Base-by-base conservation (phyloP, 2,797 vertebrate genomes). In the Protonibea diacanthus region DNA sequence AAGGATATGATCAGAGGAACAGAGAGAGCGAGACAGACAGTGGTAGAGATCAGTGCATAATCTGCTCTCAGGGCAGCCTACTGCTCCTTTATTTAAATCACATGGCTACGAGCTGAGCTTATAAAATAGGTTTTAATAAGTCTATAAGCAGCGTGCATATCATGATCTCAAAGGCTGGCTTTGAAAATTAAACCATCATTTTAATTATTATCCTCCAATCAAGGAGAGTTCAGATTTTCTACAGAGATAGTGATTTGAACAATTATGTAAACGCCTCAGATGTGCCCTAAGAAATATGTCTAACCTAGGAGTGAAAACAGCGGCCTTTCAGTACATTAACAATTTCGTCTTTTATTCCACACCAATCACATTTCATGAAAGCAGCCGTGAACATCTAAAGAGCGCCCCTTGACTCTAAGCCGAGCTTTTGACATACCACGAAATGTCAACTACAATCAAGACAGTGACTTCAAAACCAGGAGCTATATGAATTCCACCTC, bases 61-160 rank as follows among this genome's bases (percentile, higher is more conserved):
- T 92, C 90, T 90, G 85, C 81, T 89, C 75, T 78, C 62, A 73
- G 74, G 66, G 76, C 83, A 79, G 48, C n/a, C 18, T n/a, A 86
- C 83, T 87, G 87, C 71, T 91, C 79, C 75, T 86, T 89, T 87
- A 90, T 91, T 86, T 77, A 85, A 88, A 89, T 84, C 78, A 68
- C 78, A 74, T 82, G 71, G 84, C 84, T 79, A 71, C 69, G 81
- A 86, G 47, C 78, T 68, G 52, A 60, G 89, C 89, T 91, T 87
- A 85, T 81, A 83, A 81, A 85, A 76, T 73, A 66, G 75, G 76
- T 76, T 89, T 90, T 81, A 77, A 78, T 88, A 89, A 91, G 79
- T 89, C 83, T 59, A 83, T 88, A 76, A 78, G 83, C 55, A 2
- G 47, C 1, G 14, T 51, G 58, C 77, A 71, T 65, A 75, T 81